Conservation (phyloP, 2,888 invertebrate genomes). For the Villa cingulata region DNA sequence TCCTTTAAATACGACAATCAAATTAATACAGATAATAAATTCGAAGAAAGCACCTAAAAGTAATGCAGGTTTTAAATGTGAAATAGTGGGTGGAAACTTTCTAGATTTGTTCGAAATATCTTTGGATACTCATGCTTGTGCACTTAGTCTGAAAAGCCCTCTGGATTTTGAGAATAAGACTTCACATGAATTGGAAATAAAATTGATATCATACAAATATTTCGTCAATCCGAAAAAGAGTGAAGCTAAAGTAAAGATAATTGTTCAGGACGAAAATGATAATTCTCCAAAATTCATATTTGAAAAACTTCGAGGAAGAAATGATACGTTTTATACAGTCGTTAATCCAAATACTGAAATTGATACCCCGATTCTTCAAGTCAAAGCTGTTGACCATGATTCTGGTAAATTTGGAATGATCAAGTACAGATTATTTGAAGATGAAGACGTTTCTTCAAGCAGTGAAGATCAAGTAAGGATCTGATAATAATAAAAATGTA, state of each 20-base stretch:
- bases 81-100: constrained; percentile 63
- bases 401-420: constrained; percentile 70
- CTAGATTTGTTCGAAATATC: constrained; percentile 50
- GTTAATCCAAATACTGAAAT: constrained; percentile 59
- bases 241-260: constrained; percentile 61
- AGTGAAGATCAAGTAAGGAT: constrained; percentile 25
- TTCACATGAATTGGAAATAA: constrained; percentile 60
- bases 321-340: constrained; percentile 66
- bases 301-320: constrained; percentile 45
- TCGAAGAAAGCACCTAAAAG: constrained; percentile 28
- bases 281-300: constrained; percentile 73
- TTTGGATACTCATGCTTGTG: constrained; percentile 70
- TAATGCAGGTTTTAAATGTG: constrained; percentile 53
- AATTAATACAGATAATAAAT: constrained; percentile 34
- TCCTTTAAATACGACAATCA: constrained; percentile 31
- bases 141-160: constrained; percentile 52
- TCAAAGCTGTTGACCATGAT: constrained; percentile 78
- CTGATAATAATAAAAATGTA: background rate
- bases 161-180: constrained; percentile 68
- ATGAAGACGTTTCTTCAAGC: constrained; percentile 26
- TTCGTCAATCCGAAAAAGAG: constrained; percentile 65
- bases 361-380: constrained; percentile 62
- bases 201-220: constrained; percentile 66
- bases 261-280: constrained; percentile 77
- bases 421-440: constrained; percentile 44